Evolutionary conservation across 2,113 vertebrate genomes (phyloP).

Genomic region (Semnopithecus entellus): DNA sequence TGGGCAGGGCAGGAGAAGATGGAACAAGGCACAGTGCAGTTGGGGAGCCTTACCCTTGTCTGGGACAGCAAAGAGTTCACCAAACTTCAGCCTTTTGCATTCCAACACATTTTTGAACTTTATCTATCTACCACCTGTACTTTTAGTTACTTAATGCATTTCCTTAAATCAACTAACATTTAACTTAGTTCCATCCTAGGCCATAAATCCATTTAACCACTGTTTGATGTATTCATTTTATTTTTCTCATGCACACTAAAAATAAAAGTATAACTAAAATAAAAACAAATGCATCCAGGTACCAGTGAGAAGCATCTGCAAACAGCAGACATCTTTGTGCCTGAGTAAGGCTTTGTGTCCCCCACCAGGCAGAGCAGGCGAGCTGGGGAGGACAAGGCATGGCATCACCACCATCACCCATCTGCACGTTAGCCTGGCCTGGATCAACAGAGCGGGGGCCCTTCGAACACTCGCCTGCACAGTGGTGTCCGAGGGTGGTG

Average conservation of each 20-base stretch:
- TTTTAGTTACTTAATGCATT: not conserved
- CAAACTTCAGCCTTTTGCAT: not conserved
- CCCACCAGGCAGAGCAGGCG: not conserved
- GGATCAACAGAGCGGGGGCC: rapidly evolving
- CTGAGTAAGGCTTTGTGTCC: too few species aligned
- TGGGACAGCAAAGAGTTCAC: not conserved
- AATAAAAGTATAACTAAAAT: not conserved
- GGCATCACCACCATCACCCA: rapidly evolving
- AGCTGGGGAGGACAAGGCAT: not conserved
- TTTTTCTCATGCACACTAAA: not conserved
- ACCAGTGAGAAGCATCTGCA: not conserved
- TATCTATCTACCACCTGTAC: not conserved
- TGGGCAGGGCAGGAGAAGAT: not conserved
- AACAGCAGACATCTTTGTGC: not conserved
- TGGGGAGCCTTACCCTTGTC: not conserved
- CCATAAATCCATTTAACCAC: not conserved
- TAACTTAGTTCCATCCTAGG: not conserved
- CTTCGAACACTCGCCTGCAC: not conserved
- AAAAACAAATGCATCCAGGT: not conserved
- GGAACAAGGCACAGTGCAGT: rapidly evolving
- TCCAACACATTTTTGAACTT: not conserved
- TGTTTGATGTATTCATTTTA: not conserved
- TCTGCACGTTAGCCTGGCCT: not conserved
- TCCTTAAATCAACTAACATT: not conserved
- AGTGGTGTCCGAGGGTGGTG: not conserved